Base-by-base conservation (phyloP, 2,888 invertebrate genomes). In the Agonum fuliginosum region DNA sequence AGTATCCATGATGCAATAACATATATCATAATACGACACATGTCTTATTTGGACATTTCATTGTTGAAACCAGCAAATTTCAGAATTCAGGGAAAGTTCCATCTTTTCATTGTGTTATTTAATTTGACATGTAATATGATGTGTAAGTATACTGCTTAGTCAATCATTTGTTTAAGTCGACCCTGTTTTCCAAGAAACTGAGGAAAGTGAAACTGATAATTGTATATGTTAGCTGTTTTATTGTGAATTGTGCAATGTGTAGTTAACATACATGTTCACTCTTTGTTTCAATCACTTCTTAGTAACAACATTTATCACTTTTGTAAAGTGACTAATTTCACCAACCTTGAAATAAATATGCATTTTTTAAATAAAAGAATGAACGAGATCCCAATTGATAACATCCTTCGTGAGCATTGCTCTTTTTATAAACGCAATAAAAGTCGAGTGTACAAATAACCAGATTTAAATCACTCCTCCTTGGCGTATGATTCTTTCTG, bases 381-480 rank as follows among this genome's bases (percentile, higher is more conserved):
- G 30, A 30, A 30, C 30, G 12, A 27, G 58, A 62, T 54, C 54
- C 20, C 10, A 27, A 34, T 14, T 34, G 58, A 62, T 62, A 62
- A 34, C 0, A 30, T 30, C 54, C 54, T 54, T 14, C 12, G 27
- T 62, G 58, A 27, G 2, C 4, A 8, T 8, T 30, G 30, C 30
- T 6, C 14, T 62, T 62, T 62, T 62, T 62, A 30, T 17, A 17
- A 62, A 14, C 30, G 20, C 58, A 62, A 62, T 62, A 62, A 62
- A 46, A 62, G 30, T 30, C 4, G 17, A 19, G 58, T 62, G 17
- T 62, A 62, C 30, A 62, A 62, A 62, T 62, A 62, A 30, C 14
- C 58, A 27, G 58, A 62, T 62, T 62, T 62, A 46, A 46, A 46
- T 46, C 46, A 46, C 17, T 43, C 8, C 8, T 6, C 34, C n/a